Percentiles rank a stretch among this genome's conserved stretches.
These are phyloP conservation scores for Tupaia tana DNA, from an alignment of 2,113 vertebrate genomes.

Conservation along the genomic window DNA sequence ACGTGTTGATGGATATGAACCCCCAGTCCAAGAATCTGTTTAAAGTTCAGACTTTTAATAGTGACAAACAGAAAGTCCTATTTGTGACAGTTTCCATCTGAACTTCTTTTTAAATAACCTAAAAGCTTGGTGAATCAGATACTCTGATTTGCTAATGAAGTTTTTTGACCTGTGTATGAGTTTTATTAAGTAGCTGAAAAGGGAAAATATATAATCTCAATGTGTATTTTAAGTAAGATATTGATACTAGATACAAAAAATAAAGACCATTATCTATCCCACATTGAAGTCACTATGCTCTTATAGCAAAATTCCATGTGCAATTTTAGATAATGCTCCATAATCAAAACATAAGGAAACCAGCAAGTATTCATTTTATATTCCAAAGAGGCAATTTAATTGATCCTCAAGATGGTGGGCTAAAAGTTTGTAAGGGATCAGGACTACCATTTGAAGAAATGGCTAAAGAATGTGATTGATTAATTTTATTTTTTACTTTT, in stretches of 20 bases:
- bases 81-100: too few species aligned
- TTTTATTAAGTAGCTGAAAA: too few species aligned
- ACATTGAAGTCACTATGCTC: neutral
- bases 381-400: neutral
- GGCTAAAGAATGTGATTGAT: neutral
- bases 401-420: neutral
- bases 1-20: too few species aligned
- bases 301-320: neutral
- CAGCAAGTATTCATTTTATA: neutral
- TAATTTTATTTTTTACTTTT: neutral
- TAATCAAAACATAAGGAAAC: constrained; percentile 10
- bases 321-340: neutral
- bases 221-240: neutral
- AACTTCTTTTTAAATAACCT: too few species aligned
- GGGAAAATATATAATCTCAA: neutral
- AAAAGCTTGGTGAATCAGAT: too few species aligned
- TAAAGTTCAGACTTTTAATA: too few species aligned
- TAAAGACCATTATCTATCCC: neutral
- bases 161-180: too few species aligned
- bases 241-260: constrained; percentile 8
- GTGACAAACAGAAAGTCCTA: too few species aligned
- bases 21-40: too few species aligned
- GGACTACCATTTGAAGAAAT: neutral
- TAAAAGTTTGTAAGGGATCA: neutral
- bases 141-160: too few species aligned